A percentile compares a stretch with the other conserved stretches of the same genome.
These are phyloP conservation scores for Malacoraja senta DNA, from an alignment of 2,797 vertebrate genomes.

Conservation along the genomic window DNA sequence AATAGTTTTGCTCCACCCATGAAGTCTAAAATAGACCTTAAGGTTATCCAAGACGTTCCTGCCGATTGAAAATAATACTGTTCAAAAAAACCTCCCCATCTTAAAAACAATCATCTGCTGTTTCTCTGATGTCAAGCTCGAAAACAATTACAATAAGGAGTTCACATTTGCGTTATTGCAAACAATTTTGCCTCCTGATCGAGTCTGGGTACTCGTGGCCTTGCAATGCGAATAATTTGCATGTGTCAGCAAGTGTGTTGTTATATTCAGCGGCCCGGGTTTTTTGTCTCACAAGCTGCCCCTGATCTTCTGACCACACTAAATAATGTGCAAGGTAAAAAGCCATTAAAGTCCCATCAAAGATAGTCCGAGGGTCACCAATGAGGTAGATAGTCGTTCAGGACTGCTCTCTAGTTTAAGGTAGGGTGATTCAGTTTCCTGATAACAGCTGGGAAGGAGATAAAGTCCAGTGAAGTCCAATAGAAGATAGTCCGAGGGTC, in stretches of 20 bases:
- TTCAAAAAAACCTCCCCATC: not conserved
- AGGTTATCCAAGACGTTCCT: not conserved
- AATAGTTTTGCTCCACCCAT: constrained; percentile 29
- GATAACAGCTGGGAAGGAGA: too few species aligned
- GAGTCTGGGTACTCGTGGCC: not conserved
- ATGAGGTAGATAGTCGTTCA: too few species aligned
- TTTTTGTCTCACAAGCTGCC: not conserved
- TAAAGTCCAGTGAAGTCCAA: too few species aligned
- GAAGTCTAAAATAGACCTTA: constrained; percentile 16
- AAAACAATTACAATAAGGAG: not conserved
- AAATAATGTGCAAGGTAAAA: too few species aligned
- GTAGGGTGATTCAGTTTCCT: too few species aligned
- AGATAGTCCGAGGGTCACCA: too few species aligned
- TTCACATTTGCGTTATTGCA: not conserved
- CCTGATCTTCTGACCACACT: not conserved
- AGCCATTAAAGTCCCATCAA: too few species aligned
- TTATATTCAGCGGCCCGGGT: not conserved
- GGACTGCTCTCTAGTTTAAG: too few species aligned
- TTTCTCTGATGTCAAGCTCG: not conserved
- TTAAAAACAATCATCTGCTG: not conserved
- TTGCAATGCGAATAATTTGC: not conserved
- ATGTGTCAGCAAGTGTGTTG: not conserved
- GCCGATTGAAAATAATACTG: not conserved
- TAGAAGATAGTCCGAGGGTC: too few species aligned
- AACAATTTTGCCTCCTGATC: too few species aligned